phyloP scores from a whole-genome alignment of 2,797 vertebrate species.

The Chloroceryle inda region DNA sequence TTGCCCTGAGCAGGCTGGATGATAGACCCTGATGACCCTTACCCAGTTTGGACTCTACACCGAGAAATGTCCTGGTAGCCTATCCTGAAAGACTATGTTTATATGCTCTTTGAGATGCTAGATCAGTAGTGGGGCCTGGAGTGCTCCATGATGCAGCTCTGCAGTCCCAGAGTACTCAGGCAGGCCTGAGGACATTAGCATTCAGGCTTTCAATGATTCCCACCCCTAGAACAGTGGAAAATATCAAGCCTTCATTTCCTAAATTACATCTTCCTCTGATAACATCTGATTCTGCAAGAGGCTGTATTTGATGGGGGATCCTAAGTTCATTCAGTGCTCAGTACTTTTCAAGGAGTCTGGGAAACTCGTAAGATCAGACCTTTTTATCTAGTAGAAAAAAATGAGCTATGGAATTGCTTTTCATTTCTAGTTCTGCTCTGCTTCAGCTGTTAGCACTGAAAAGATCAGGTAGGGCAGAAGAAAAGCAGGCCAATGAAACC shows the following conservation, averaged over 20 bases:
- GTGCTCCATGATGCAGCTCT: neutral
- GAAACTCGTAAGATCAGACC: neutral
- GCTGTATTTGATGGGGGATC: neutral
- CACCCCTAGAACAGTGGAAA: neutral
- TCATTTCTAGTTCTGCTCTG: constrained; percentile 27
- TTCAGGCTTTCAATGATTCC: neutral
- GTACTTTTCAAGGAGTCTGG: neutral
- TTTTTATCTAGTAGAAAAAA: neutral
- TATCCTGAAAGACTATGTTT: neutral
- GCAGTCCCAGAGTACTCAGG: neutral
- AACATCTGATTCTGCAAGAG: neutral
- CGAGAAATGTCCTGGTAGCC: neutral
- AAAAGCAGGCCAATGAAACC: constrained; percentile 1
- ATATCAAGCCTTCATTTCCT: neutral
- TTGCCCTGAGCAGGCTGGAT: neutral
- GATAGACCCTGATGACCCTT: neutral
- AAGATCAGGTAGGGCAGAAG: neutral
- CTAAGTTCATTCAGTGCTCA: neutral
- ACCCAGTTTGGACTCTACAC: neutral
- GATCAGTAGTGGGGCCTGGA: neutral
- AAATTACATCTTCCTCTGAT: neutral
- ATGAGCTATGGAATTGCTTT: neutral
- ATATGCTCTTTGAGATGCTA: neutral
- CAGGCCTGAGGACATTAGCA: neutral
- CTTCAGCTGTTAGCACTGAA: neutral